A percentile compares a stretch with the other conserved stretches of the same genome.
These are phyloP conservation scores for Teleiodes luculella DNA, from an alignment of 2,888 invertebrate species.

Conservation along the genomic window DNA sequence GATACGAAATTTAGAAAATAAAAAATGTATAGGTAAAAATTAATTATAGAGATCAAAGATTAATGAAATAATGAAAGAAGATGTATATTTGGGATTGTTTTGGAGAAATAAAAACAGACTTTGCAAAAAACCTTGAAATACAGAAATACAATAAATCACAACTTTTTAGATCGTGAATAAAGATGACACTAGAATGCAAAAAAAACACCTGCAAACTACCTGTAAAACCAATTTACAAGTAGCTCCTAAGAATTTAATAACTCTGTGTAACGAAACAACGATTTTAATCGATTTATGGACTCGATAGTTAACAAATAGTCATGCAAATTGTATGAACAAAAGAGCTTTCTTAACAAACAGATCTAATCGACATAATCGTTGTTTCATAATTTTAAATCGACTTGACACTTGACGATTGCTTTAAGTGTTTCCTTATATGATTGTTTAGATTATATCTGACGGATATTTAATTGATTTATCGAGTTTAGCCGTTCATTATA, in stretches of 20 bases:
- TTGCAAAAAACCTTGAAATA: no score
- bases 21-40: no score
- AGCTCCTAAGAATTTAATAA: background rate
- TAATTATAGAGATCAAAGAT: no score
- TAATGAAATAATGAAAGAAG: no score
- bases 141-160: no score
- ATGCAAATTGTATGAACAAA: slow-evolving; percentile 22
- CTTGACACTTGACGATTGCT: slow-evolving; percentile 11
- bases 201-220: no score
- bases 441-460: background rate
- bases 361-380: slow-evolving; percentile 6
- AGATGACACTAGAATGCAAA: no score
- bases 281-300: slow-evolving; percentile 13
- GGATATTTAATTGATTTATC: background rate
- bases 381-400: slow-evolving; percentile 16
- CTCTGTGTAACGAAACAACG: slow-evolving; percentile 12
- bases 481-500: no score
- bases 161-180: no score
- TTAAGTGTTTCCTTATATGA: slow-evolving; percentile 14
- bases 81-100: no score
- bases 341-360: slow-evolving; percentile 20
- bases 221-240: background rate
- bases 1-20: no score
- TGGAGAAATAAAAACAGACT: no score
- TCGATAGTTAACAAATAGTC: slow-evolving; percentile 12